These are phyloP conservation scores for Pinna nobilis DNA, from an alignment of 1,140 invertebrate genomes.

Conservation along the genomic window DNA sequence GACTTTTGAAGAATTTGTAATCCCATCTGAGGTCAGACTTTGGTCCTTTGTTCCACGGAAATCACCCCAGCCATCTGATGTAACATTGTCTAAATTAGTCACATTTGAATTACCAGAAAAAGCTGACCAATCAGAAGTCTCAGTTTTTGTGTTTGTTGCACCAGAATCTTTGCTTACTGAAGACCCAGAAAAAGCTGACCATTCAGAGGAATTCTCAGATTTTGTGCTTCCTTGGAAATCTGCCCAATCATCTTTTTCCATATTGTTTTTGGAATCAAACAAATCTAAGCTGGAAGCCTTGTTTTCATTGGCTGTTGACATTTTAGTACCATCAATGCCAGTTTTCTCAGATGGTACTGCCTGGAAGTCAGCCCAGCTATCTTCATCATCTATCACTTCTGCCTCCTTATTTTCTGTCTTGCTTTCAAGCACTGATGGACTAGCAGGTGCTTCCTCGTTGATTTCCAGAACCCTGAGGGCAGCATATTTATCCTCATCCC, in stretches of 20 bases:
- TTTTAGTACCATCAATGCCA: constrained; percentile 10
- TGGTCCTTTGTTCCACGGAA: no score
- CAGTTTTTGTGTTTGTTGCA: constrained; percentile 7
- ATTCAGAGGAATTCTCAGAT: constrained; percentile 20
- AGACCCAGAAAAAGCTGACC: constrained; percentile 23
- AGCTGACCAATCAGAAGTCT: constrained; percentile 27
- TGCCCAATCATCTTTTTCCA: constrained; percentile 29
- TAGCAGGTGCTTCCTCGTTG: neutral
- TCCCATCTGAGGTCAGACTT: no score
- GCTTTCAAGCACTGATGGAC: constrained; percentile 19
- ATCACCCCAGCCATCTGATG: constrained; percentile 27
- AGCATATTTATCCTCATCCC: constrained; percentile 75
- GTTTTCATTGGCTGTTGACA: neutral
- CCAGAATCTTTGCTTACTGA: neutral
- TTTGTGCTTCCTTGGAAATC: neutral
- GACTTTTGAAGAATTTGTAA: neutral
- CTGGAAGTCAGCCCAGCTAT: constrained; percentile 68
- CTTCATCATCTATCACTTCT: constrained; percentile 58
- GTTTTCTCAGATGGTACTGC: neutral
- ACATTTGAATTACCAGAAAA: constrained; percentile 14
- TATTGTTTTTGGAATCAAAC: no score
- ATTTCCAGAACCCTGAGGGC: constrained; percentile 66
- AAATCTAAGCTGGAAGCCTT: neutral
- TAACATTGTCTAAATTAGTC: neutral
- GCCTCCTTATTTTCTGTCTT: neutral